These are phyloP conservation scores for Drosophila anceps DNA, from an alignment of 2,888 invertebrate genomes.

Conservation along the genomic window DNA sequence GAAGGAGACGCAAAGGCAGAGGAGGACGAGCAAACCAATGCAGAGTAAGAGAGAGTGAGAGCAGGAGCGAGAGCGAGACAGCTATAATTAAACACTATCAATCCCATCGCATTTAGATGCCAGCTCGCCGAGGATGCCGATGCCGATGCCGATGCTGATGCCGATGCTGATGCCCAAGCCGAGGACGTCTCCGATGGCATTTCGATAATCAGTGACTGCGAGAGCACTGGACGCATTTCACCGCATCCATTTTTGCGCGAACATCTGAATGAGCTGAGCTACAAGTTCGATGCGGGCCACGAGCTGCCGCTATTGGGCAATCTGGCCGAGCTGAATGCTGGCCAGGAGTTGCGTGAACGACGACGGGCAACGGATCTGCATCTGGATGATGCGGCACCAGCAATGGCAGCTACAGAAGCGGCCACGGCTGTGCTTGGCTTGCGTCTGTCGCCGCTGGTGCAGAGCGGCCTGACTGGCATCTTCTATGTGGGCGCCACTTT, in stretches of 20 bases:
- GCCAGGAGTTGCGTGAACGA: conserved; percentile 25
- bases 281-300: conserved; percentile 32
- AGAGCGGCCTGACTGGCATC: conserved; percentile 68
- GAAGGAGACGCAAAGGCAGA: conserved; percentile 13
- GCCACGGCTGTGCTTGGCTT: conserved; percentile 9
- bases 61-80: not conserved
- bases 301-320: conserved; percentile 37
- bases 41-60: conserved; percentile 40
- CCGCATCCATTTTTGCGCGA: conserved; percentile 79
- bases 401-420: not conserved
- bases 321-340: not conserved
- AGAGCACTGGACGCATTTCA: conserved; percentile 82
- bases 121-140: conserved; percentile 52
- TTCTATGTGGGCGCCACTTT: conserved; percentile 77
- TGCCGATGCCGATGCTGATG: too few species aligned
- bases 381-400: conserved; percentile 1
- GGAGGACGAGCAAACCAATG: conserved; percentile 50
- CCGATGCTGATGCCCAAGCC: too few species aligned
- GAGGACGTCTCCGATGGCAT: conserved; percentile 85
- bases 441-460: conserved; percentile 56
- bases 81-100: not conserved
- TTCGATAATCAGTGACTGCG: conserved; percentile 84
- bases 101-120: conserved; percentile 31
- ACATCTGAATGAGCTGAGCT: conserved; percentile 70
- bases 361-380: conserved; percentile 1